phyloP scores from a whole-genome alignment of 2,113 vertebrate species.

The Scopus umbretta region DNA sequence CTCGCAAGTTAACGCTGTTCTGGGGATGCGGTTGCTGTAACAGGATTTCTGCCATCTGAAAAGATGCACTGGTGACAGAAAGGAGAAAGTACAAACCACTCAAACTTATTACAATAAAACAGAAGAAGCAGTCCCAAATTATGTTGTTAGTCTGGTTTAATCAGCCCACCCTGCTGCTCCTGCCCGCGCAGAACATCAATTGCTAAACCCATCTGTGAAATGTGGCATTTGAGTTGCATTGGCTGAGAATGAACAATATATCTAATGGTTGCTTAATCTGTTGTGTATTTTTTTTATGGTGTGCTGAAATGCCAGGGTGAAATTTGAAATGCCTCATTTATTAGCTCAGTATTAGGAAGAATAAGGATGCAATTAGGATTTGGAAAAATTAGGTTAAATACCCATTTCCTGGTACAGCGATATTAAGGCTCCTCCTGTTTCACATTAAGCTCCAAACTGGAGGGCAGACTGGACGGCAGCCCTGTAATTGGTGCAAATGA shows the following conservation, averaged over 20 bases:
- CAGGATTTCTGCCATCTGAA: background rate
- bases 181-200: background rate
- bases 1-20: background rate
- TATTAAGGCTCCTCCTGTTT: constrained; percentile 14
- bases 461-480: background rate
- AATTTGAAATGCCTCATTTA: constrained; percentile 30
- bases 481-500: background rate
- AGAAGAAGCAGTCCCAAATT: background rate
- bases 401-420: constrained; percentile 11
- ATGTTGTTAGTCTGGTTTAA: background rate
- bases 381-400: constrained; percentile 41
- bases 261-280: background rate
- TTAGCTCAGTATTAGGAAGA: constrained; percentile 18
- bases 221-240: background rate
- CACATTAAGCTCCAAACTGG: background rate
- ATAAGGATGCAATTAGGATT: constrained; percentile 11
- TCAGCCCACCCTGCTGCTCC: background rate
- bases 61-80: background rate
- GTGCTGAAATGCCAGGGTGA: background rate
- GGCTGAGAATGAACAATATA: background rate
- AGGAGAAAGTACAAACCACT: background rate
- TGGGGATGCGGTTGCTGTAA: background rate
- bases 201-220: background rate
- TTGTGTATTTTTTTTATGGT: background rate
- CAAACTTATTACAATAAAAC: background rate